A percentile compares a stretch with the other conserved stretches of the same genome.
These are phyloP conservation scores for Cecropterus lyciades DNA, from an alignment of 1,140 invertebrate genomes.

Conservation along the genomic window DNA sequence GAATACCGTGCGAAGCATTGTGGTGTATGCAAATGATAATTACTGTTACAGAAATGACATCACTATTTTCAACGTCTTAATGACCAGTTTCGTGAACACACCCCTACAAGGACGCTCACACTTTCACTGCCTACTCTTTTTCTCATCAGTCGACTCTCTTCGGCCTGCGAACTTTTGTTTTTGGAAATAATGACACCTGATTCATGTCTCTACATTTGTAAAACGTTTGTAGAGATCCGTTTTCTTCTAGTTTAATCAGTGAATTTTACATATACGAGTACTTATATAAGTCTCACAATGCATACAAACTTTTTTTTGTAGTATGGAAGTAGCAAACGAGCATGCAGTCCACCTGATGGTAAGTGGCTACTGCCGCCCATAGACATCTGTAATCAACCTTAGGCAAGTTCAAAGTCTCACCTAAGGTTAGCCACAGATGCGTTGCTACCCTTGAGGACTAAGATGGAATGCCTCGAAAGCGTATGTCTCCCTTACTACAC, in stretches of 20 bases:
- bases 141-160: constrained; percentile 34
- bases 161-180: constrained; percentile 33
- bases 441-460: too few species aligned
- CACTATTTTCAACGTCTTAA: constrained; percentile 20
- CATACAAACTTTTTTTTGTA: too few species aligned
- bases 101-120: constrained; percentile 39
- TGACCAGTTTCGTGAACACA: constrained; percentile 11
- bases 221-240: not conserved
- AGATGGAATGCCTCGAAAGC: too few species aligned
- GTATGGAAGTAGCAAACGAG: too few species aligned
- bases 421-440: too few species aligned
- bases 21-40: constrained; percentile 32
- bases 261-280: too few species aligned
- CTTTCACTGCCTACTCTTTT: constrained; percentile 43
- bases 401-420: too few species aligned
- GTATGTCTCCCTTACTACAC: too few species aligned
- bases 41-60: constrained; percentile 26
- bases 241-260: not conserved
- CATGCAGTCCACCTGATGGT: too few species aligned
- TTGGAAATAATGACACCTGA: constrained; percentile 8
- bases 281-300: too few species aligned
- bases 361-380: too few species aligned
- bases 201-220: constrained; percentile 1
- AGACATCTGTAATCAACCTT: too few species aligned
- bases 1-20: constrained; percentile 22